phyloP scores from a whole-genome alignment of 2,888 invertebrate species.

The Rhamphomyia laevipes region DNA sequence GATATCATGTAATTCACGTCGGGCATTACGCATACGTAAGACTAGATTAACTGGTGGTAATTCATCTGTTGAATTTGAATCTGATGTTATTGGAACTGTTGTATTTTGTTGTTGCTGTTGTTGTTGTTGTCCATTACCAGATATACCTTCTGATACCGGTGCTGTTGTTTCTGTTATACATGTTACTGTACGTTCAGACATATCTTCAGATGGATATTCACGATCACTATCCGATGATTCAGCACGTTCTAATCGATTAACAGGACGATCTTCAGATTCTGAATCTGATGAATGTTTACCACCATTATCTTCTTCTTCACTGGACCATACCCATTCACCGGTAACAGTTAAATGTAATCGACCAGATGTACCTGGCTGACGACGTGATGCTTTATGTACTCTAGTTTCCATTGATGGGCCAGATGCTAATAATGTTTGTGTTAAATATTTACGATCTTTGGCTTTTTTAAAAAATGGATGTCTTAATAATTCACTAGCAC shows the following conservation, averaged over 20 bases:
- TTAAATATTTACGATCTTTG: conserved; percentile 81
- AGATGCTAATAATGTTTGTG: conserved; percentile 70
- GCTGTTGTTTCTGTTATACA: conserved; percentile 26
- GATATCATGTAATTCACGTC: conserved; percentile 90
- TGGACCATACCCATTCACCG: conserved; percentile 98
- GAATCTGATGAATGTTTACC: conserved; percentile 41
- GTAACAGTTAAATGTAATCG: conserved; percentile 85
- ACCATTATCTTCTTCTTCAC: conserved; percentile 73
- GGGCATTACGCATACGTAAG: conserved; percentile 79
- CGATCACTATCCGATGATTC: conserved; percentile 49
- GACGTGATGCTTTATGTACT: conserved; percentile 70
- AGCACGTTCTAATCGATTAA: conserved; percentile 48
- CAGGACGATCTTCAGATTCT: conserved; percentile 46
- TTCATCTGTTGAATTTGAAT: conserved; percentile 36
- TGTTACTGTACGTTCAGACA: conserved; percentile 39
- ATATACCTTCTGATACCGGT: not conserved
- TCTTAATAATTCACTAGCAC: conserved; percentile 89
- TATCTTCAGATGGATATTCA: conserved; percentile 34
- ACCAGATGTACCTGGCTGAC: conserved; percentile 78
- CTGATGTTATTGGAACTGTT: conserved; percentile 5
- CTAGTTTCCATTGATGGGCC: conserved; percentile 84
- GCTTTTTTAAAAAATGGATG: conserved; percentile 98
- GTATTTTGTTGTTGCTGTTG: conserved; percentile 4
- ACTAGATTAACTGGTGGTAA: conserved; percentile 62
- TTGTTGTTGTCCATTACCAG: not conserved